Percentiles rank a stretch among this genome's conserved stretches.
Evolutionary conservation across 2,888 invertebrate species (phyloP).

Genomic region (Zygothrica quintamaculata): DNA sequence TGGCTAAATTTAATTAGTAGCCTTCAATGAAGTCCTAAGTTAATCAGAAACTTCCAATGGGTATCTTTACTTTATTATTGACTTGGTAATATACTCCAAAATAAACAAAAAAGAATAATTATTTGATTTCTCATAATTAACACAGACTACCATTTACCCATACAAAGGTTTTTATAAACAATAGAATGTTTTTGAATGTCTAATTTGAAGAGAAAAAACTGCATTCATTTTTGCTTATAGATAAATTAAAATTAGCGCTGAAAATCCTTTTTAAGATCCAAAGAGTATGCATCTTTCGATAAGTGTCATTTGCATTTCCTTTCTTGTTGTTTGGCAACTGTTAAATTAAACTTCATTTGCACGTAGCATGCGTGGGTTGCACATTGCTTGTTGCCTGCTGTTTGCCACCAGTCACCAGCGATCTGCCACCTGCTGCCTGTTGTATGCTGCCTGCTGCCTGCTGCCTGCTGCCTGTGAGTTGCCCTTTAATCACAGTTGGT

Average conservation of each 20-base stretch:
- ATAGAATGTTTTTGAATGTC: too few species aligned
- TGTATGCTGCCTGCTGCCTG: slow-evolving; percentile 37
- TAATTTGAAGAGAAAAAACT: too few species aligned
- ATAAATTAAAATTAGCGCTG: too few species aligned
- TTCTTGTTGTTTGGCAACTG: slow-evolving; percentile 39
- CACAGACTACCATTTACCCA: too few species aligned
- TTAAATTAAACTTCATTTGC: slow-evolving; percentile 68
- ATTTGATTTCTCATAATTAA: too few species aligned
- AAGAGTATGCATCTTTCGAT: slow-evolving; percentile 17
- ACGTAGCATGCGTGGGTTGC: slow-evolving; percentile 21
- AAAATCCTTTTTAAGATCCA: not conserved
- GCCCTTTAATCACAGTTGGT: slow-evolving; percentile 75
- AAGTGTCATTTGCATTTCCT: not conserved
- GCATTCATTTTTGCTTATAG: too few species aligned
- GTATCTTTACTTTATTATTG: slow-evolving; percentile 1
- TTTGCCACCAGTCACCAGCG: slow-evolving; percentile 21
- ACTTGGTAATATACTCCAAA: not conserved
- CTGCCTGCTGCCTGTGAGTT: slow-evolving; percentile 27
- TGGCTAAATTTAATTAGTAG: slow-evolving; percentile 73
- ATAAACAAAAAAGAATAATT: too few species aligned
- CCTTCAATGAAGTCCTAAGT: slow-evolving; percentile 41
- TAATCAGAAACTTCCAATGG: slow-evolving; percentile 8
- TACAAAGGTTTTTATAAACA: too few species aligned
- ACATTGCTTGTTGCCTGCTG: slow-evolving; percentile 5
- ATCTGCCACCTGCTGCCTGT: slow-evolving; percentile 73